These are phyloP conservation scores for Bedellia somnulentella DNA, from an alignment of 2,888 invertebrate genomes.

Conservation along the genomic window DNA sequence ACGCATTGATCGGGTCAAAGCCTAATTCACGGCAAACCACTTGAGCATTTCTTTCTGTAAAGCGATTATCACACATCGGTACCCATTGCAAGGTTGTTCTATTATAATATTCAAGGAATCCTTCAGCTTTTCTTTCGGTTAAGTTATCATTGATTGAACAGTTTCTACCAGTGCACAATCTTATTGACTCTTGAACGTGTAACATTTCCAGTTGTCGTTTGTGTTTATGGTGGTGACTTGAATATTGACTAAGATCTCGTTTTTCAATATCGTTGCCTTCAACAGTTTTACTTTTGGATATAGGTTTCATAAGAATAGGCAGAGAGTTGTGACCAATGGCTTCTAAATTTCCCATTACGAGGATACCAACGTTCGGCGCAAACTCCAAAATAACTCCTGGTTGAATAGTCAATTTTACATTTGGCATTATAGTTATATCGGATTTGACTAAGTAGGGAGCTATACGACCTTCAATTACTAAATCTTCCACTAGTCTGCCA, in stretches of 20 bases:
- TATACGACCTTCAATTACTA: constrained; percentile 64
- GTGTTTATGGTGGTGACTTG: constrained; percentile 26
- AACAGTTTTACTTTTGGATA: constrained; percentile 26
- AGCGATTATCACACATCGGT: constrained; percentile 92
- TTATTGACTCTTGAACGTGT: constrained; percentile 63
- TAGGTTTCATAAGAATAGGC: constrained; percentile 78
- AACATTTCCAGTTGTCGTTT: constrained; percentile 62
- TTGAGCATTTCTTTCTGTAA: constrained; percentile 95
- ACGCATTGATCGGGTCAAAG: constrained; percentile 84
- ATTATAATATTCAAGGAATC: constrained; percentile 95
- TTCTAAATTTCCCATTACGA: constrained; percentile 87
- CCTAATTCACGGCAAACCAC: constrained; percentile 95
- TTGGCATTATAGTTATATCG: constrained; percentile 97
- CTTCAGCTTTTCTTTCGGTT: constrained; percentile 65
- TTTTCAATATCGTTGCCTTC: constrained; percentile 37
- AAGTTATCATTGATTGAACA: constrained; percentile 63
- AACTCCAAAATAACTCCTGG: constrained; percentile 93
- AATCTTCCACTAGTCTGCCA: constrained; percentile 71
- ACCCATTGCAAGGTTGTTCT: constrained; percentile 95
- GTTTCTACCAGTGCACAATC: constrained; percentile 76
- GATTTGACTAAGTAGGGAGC: constrained; percentile 79
- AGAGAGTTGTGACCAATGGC: constrained; percentile 78
- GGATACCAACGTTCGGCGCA: constrained; percentile 91
- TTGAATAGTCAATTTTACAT: constrained; percentile 79
- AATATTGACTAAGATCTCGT: constrained; percentile 35